Conservation (phyloP, 2,113 vertebrate species). For the Tricholaema leucomelas region DNA sequence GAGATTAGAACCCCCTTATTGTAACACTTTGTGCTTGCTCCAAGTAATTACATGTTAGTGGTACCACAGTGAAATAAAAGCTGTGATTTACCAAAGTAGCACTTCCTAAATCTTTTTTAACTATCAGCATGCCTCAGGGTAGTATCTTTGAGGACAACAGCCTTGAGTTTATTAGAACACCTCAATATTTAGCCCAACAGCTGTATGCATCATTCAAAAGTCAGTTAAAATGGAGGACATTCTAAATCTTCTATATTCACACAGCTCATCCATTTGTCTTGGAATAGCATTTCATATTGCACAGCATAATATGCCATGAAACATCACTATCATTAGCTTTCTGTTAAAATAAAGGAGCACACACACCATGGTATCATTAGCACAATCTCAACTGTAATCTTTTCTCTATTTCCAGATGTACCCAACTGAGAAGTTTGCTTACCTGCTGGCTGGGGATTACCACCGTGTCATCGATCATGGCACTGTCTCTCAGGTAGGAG, state of each 20-base stretch:
- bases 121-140: background rate
- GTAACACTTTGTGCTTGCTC: background rate
- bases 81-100: background rate
- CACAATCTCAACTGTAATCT: background rate
- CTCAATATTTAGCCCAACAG: background rate
- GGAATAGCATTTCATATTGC: background rate
- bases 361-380: background rate
- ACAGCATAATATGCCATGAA: background rate
- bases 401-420: background rate
- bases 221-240: background rate
- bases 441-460: conserved; percentile 88
- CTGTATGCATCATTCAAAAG: background rate
- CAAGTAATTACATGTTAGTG: background rate
- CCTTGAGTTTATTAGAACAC: background rate
- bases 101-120: background rate
- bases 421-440: background rate
- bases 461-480: conserved; percentile 88
- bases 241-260: background rate
- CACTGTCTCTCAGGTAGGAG: conserved; percentile 87
- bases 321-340: background rate
- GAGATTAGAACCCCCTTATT: background rate
- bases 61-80: background rate
- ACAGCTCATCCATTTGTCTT: background rate
- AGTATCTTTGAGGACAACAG: background rate
- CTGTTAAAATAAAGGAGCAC: background rate